Evolutionary conservation across 2,888 invertebrate genomes (phyloP), one percentile per base, ranked within the genome.

Genomic region (Diogma glabrata): DNA sequence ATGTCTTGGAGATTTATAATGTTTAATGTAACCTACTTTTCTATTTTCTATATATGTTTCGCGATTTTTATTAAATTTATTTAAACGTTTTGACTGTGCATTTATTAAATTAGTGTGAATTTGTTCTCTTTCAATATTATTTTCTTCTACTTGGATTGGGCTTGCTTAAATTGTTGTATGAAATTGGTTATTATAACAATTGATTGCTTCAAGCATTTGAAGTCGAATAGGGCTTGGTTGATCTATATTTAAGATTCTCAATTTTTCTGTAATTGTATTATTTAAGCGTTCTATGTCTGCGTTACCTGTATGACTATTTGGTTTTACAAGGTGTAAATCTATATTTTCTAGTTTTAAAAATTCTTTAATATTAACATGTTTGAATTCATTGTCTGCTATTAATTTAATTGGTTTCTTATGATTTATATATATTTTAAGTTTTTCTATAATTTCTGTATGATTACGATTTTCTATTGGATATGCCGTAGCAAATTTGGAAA

Each of bases 401-500:
- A 50, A 10, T 43, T 50, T 50, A 3, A 17, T 20, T 20, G 45
- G 30, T 26, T 50, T 24, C 17, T 28, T 45, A 26, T 50, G 40
- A 3, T 23, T 20, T 17, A 43, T 28, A 45, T 43, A 28, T n/a
- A 40, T 43, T 26, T 43, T 43, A 10, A 50, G 19, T 43, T 43
- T 17, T 43, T 50, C 40, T 19, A 50, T 50, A 16, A 50, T 43
- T 10, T 38, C 43, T 26, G 19, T 7, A 20, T 50, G 26, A 14
- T 24, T 50, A 12, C 50, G 14, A 19, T 45, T 43, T 17, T 16
- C 17, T 43, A 50, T 24, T 12, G 38, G 43, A 19, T 26, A 50
- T 23, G 28, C 40, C 9, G 50, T 24, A 4, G 16, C 50, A 50
- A 36, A 40, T 43, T 50, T 50, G 14, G 50, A 43, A 50, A 50